A percentile compares a stretch with the other conserved stretches of the same genome.
phyloP scores from a whole-genome alignment of 2,113 vertebrate species.

The Collichthys lucidus region DNA sequence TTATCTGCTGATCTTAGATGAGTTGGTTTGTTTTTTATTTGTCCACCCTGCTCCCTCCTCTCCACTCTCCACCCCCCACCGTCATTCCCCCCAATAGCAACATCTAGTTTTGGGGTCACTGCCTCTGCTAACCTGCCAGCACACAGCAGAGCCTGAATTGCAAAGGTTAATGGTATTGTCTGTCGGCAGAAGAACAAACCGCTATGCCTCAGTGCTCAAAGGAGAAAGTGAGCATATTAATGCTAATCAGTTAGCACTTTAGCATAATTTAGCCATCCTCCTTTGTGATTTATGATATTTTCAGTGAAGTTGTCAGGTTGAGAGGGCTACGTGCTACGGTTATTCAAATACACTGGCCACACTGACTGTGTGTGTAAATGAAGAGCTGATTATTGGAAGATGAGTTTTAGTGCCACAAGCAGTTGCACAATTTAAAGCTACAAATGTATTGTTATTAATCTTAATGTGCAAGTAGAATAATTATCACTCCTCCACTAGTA shows the following conservation, averaged over 20 bases:
- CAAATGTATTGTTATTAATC: not conserved
- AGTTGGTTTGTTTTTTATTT: slow-evolving; percentile 83
- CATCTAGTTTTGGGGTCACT: slow-evolving; percentile 94
- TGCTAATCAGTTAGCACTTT: slow-evolving; percentile 84
- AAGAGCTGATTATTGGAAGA: slow-evolving; percentile 40
- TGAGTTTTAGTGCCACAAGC: slow-evolving; percentile 1
- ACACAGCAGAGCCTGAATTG: slow-evolving; percentile 91
- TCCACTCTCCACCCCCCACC: slow-evolving; percentile 62
- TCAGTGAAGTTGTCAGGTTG: slow-evolving; percentile 65
- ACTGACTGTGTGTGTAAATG: slow-evolving; percentile 34
- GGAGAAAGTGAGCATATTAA: slow-evolving; percentile 84
- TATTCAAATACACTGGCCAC: slow-evolving; percentile 69
- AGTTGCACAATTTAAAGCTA: not conserved
- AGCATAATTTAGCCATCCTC: slow-evolving; percentile 83
- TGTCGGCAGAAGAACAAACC: slow-evolving; percentile 87
- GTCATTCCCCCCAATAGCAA: slow-evolving; percentile 88
- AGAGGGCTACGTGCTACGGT: slow-evolving; percentile 61
- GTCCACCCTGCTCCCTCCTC: slow-evolving; percentile 75
- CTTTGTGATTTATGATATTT: slow-evolving; percentile 77
- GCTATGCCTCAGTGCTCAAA: slow-evolving; percentile 79
- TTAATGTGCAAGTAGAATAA: not conserved
- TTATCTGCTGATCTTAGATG: slow-evolving; percentile 82
- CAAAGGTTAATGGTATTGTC: slow-evolving; percentile 99
- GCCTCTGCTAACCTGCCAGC: slow-evolving; percentile 88
- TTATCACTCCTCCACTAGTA: not conserved